phyloP scores from a whole-genome alignment of 1,140 invertebrate genomes.

The Aleiodes sp. region DNA sequence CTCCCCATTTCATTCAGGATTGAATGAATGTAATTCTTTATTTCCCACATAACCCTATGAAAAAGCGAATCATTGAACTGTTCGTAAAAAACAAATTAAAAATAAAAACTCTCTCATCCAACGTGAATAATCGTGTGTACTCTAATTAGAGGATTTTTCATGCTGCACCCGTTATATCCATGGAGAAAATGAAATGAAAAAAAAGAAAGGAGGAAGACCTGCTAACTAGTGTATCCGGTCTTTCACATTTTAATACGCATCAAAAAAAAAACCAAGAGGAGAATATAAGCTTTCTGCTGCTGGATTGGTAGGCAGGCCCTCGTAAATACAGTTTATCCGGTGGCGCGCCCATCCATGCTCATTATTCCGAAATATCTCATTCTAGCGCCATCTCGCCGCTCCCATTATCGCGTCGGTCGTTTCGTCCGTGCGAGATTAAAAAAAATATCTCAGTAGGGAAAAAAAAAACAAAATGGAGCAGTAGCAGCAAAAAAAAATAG shows the following conservation, averaged over 20 bases:
- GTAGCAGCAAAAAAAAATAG: constrained; percentile 29
- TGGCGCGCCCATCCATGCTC: constrained; percentile 61
- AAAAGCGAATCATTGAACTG: no score
- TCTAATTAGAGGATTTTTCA: not conserved
- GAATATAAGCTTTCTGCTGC: constrained; percentile 14
- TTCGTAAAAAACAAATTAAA: no score
- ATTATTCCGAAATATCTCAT: constrained; percentile 67
- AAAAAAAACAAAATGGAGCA: constrained; percentile 23
- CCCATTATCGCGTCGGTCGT: constrained; percentile 40
- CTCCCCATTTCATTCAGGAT: no score
- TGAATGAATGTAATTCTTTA: no score
- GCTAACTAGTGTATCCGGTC: constrained; percentile 13
- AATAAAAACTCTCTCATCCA: no score
- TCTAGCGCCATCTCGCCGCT: constrained; percentile 40
- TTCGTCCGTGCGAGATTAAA: constrained; percentile 53
- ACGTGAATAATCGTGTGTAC: not conserved
- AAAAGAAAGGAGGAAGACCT: not conserved
- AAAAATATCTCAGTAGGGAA: constrained; percentile 39
- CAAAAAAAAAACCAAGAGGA: constrained; percentile 8
- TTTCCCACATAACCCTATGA: no score
- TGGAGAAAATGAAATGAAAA: not conserved
- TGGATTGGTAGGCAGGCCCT: constrained; percentile 44
- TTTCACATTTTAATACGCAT: not conserved
- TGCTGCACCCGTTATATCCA: not conserved
- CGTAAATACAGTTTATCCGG: constrained; percentile 66